phyloP scores from a whole-genome alignment of 1,140 invertebrate species.

The Tribolium madens region DNA sequence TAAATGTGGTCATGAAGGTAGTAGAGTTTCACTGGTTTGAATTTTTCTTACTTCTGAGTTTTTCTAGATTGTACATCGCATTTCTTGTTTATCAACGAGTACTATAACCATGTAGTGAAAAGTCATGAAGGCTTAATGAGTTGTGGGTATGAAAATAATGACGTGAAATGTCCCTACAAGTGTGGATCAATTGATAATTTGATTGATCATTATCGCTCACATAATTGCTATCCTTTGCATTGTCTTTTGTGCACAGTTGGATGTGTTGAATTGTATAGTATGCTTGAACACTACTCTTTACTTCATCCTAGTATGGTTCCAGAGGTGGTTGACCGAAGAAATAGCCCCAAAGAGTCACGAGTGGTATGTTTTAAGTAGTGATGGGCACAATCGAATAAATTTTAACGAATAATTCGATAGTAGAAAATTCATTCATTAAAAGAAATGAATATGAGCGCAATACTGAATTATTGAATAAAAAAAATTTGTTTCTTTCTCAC shows the following conservation, averaged over 20 bases:
- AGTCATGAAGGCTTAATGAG: conserved; percentile 37
- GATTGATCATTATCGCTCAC: conserved; percentile 50
- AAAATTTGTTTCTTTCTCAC: too few relatives aligned
- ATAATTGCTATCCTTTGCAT: conserved; percentile 51
- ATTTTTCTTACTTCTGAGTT: not conserved
- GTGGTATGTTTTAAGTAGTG: not conserved
- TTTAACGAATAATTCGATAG: too few relatives aligned
- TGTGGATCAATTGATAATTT: conserved; percentile 36
- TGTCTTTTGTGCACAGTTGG: conserved; percentile 53
- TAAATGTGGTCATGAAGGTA: conserved; percentile 21
- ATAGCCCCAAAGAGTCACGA: not conserved
- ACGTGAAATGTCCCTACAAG: not conserved
- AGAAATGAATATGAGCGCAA: too few relatives aligned
- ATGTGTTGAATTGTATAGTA: conserved; percentile 45
- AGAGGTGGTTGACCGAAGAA: conserved; percentile 48
- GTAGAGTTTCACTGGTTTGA: not conserved
- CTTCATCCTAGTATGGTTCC: conserved; percentile 49
- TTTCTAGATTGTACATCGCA: conserved; percentile 32
- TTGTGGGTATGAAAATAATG: conserved; percentile 43
- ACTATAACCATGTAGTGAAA: conserved; percentile 47
- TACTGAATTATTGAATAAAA: too few relatives aligned
- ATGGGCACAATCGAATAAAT: too few relatives aligned
- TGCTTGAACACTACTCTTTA: conserved; percentile 52
- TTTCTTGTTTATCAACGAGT: conserved; percentile 53
- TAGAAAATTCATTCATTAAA: too few relatives aligned